Base-by-base conservation (phyloP, 64 coral and sea anemone species). In the Cladopsammia gracilis region DNA sequence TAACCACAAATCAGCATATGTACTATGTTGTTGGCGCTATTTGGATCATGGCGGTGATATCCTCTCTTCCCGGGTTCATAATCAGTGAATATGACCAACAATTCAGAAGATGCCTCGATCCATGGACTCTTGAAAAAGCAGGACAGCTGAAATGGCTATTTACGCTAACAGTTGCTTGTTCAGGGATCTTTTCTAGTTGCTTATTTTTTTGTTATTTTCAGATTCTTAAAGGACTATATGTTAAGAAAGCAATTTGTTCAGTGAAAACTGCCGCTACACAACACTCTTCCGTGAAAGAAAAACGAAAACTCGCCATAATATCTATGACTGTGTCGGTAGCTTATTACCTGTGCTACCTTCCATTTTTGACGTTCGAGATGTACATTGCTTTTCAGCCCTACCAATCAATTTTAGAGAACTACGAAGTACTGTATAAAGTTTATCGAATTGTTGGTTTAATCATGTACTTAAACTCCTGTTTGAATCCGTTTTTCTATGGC, bases 401-500 rank as follows among this genome's bases (percentile, higher is more conserved):
- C 3, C 58, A 69, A 25, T 18, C 18, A 13, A 86, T 91, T 7
- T 67, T 78, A 15, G 48, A 49, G 3, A 78, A 51, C 18, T 75
- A 95, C 20, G 58, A 64, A 71, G 10, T 58, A 52, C 53, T 91
- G 7, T 62, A 89, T 15, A 58, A 77, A 24, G 73, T 72, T 19
- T 78, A 85, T 52, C 62, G 74, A 64, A 18, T 85, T 69, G 48
- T 91, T 19, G 88, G 75, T 26, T 78, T 95, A 71, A 57, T 68
- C 15, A 45, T 94, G 54, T 81, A 83, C 22, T 69, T 70, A 57
- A 89, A 86, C 49, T 94, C 93, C 23, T 54, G 77, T 44, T 66
- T 97, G 52, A 97, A 97, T 52, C 92, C 95, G 15, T 58, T 97
- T 62, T 48, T 97, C 15, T 94, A 94, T 57, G 74, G 79, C 23